Base-by-base conservation (phyloP, 2,113 vertebrate genomes). In the Circaetus cinerascens region DNA sequence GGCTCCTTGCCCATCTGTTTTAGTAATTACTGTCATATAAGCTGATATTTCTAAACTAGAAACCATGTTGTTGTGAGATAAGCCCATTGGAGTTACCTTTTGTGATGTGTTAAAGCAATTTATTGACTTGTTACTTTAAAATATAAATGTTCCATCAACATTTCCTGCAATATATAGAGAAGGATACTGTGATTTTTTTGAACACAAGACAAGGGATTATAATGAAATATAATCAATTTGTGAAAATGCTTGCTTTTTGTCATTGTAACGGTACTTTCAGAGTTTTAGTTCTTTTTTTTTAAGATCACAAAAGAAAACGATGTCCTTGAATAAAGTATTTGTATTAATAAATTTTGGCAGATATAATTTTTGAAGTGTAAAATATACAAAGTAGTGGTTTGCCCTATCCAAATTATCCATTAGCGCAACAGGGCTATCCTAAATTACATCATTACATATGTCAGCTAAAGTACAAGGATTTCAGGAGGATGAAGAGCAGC, bases 1-100 rank as follows among this genome's bases (percentile, higher is more conserved):
- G 97, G 96, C 97, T 96, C 43, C 53, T 81, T 93, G 95, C 93
- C 96, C 97, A 96, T 97, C 98, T 98, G 94, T 97, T 98, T 97
- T 74, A 90, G 83, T 98, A 97, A 97, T 98, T 96, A 94, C 88
- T 97, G 81, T 97, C 96, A 74, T 60, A 84, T 86, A 97, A 98
- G 96, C 91, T 85, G 96, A 77, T 97, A 91, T 93, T 97, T 96
- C 85, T 82, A 74, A 95, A 81, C 74, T 79, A 69, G 80, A 96
- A 97, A 86, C 40, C 67, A 48, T 48, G 69, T 50, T 88, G 88
- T 85, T 93, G 74, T 80, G 88, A 93, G 64, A 32, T 84, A 60
- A 91, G 27, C 48, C 55, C 20, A 0, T 51, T 75, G 71, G 38
- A 85, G 36, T 95, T 91, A 85, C 9, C 79, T 95, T 95, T 48